A percentile compares a stretch with the other conserved stretches of the same genome.
Conservation (phyloP, 1,140 invertebrate species). For the Bicyclus anynana region DNA sequence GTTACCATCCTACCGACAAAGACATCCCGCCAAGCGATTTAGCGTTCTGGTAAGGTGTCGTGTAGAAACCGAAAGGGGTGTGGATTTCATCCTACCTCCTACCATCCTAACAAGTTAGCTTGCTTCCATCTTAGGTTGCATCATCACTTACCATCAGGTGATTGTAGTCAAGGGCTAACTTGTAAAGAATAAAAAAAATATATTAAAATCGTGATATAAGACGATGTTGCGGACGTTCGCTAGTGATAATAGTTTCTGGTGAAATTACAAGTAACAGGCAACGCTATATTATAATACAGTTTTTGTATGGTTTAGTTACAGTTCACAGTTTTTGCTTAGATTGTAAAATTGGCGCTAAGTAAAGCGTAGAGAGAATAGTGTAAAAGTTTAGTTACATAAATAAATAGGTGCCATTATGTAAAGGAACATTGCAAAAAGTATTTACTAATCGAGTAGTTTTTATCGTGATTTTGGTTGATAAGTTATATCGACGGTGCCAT, state of each 20-base stretch:
- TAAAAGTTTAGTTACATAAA: slow-evolving; percentile 3
- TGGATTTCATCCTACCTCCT: no score
- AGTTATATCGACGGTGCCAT: no score
- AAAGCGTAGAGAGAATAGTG: slow-evolving; percentile 2
- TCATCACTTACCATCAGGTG: no score
- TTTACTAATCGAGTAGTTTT: neutral
- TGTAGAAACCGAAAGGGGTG: no score
- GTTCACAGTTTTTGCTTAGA: neutral
- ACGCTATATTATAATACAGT: slow-evolving; percentile 3
- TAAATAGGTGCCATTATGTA: neutral
- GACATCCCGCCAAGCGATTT: no score
- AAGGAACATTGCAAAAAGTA: neutral
- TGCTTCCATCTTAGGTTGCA: no score
- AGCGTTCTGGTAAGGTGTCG: no score
- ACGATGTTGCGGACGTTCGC: neutral
- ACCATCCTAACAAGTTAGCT: no score
- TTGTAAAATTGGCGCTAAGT: neutral
- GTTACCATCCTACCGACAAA: no score
- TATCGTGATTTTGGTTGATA: neutral
- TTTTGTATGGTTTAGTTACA: slow-evolving; percentile 7
- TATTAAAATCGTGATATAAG: no score
- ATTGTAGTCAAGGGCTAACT: no score
- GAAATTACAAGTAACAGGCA: slow-evolving; percentile 12
- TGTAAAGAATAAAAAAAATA: no score
- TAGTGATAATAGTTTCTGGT: slow-evolving; percentile 15